These are phyloP conservation scores for Psilanteris sp. DNA, from an alignment of 1,140 invertebrate species.

Conservation along the genomic window DNA sequence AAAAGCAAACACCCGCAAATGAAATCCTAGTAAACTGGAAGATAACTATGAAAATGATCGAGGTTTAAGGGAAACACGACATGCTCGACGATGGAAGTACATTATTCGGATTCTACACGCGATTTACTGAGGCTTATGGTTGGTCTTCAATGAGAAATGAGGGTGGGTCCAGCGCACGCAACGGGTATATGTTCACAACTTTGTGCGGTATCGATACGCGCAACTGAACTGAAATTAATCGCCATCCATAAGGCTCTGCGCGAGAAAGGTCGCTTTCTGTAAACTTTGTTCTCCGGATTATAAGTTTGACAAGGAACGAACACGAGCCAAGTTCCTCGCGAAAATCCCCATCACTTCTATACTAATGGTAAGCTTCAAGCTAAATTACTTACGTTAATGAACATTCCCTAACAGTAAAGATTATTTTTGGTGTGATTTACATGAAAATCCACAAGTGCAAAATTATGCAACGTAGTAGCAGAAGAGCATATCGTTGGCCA, in stretches of 20 bases:
- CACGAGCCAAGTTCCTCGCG: slow-evolving; percentile 6
- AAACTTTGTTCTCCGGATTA: slow-evolving; percentile 55
- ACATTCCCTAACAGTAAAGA: no score
- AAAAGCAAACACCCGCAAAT: slow-evolving; percentile 4
- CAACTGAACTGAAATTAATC: slow-evolving; percentile 47
- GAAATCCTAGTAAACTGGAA: not conserved
- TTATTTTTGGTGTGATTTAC: no score
- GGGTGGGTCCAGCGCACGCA: slow-evolving; percentile 19
- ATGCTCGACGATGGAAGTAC: slow-evolving; percentile 5
- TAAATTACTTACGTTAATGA: slow-evolving; percentile 26
- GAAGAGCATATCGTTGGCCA: no score
- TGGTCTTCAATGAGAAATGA: slow-evolving; percentile 15
- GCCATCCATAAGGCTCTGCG: slow-evolving; percentile 12
- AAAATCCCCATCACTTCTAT: slow-evolving; percentile 12
- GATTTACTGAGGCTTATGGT: slow-evolving; percentile 26
- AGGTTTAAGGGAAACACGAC: slow-evolving; percentile 4
- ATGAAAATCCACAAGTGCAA: no score
- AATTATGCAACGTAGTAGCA: no score
- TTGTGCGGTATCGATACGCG: slow-evolving; percentile 20
- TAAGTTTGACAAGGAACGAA: slow-evolving; percentile 49
- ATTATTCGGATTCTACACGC: slow-evolving; percentile 16
- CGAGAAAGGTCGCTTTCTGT: slow-evolving; percentile 1
- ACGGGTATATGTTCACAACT: slow-evolving; percentile 37
- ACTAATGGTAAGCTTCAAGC: slow-evolving; percentile 15
- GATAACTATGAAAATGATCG: slow-evolving; percentile 9